These are phyloP conservation scores for Clarias gariepinus DNA, from an alignment of 2,113 vertebrate genomes.

Conservation along the genomic window DNA sequence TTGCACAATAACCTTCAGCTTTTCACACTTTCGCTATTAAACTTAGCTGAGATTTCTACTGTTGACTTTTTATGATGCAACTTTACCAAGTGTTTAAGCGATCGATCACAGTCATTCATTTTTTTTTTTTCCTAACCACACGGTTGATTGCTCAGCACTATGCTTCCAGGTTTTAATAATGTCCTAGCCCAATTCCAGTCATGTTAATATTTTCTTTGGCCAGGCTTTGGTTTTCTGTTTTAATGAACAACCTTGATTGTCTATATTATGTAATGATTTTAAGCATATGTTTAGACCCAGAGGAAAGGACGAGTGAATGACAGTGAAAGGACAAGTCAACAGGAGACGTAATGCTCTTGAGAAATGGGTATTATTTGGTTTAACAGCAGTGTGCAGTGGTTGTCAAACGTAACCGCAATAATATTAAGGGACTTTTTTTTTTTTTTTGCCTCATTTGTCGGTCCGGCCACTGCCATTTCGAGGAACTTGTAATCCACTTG, in stretches of 20 bases:
- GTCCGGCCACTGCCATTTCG: background rate
- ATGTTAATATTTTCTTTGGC: too few relatives aligned
- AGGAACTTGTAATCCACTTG: background rate
- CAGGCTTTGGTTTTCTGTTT: background rate
- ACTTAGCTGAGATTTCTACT: too few relatives aligned
- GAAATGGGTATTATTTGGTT: background rate
- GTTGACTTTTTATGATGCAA: too few relatives aligned
- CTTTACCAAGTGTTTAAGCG: too few relatives aligned
- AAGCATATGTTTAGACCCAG: background rate
- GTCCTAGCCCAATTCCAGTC: too few relatives aligned
- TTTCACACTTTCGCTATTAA: too few relatives aligned
- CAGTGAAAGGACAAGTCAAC: background rate
- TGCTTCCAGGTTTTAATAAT: too few relatives aligned
- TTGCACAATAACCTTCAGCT: too few relatives aligned
- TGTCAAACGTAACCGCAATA: background rate
- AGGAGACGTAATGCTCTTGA: background rate
- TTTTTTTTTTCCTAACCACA: too few relatives aligned
- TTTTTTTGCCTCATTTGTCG: background rate
- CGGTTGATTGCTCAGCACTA: too few relatives aligned
- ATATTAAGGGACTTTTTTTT: background rate
- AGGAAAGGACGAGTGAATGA: background rate
- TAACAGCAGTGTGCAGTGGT: background rate
- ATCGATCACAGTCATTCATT: too few relatives aligned
- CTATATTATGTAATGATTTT: background rate
- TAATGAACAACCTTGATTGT: background rate